phyloP scores from a whole-genome alignment of 2,797 vertebrate genomes.

The Avahi laniger region DNA sequence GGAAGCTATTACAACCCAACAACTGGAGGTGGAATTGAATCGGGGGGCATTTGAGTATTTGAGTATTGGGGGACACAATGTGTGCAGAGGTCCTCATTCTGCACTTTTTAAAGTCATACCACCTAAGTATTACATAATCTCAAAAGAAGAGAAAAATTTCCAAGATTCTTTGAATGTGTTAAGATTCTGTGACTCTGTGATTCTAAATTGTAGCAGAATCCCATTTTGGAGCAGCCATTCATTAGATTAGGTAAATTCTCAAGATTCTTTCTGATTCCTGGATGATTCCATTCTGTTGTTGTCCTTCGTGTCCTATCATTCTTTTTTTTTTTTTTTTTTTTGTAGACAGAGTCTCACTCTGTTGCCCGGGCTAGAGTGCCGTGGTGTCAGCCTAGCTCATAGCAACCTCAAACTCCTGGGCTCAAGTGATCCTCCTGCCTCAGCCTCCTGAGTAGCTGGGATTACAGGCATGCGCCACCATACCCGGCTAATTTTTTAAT shows the following conservation, averaged over 20 bases:
- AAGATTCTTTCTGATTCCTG: constrained; percentile 5
- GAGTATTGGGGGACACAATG: neutral
- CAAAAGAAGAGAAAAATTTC: constrained; percentile 35
- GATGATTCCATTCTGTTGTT: neutral
- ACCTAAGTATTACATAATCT: neutral
- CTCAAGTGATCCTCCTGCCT: no score
- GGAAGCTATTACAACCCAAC: constrained; percentile 16
- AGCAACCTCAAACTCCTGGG: no score
- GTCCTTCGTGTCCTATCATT: neutral
- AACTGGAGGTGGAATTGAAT: constrained; percentile 20
- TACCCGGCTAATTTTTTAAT: no score
- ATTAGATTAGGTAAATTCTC: constrained; percentile 15
- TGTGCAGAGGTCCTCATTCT: neutral
- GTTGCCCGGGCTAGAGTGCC: no score
- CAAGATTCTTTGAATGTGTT: neutral
- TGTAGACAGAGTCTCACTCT: no score
- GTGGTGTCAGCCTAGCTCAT: no score
- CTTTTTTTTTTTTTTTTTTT: neutral
- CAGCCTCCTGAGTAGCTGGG: no score
- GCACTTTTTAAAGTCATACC: neutral
- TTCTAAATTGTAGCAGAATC: neutral
- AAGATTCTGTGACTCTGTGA: constrained; percentile 13
- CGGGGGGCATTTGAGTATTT: neutral
- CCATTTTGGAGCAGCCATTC: neutral
- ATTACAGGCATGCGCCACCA: no score